Evolutionary conservation across 2,888 invertebrate species (phyloP), one percentile per base, ranked within the genome.

Genomic region (Andricus quercusramuli): DNA sequence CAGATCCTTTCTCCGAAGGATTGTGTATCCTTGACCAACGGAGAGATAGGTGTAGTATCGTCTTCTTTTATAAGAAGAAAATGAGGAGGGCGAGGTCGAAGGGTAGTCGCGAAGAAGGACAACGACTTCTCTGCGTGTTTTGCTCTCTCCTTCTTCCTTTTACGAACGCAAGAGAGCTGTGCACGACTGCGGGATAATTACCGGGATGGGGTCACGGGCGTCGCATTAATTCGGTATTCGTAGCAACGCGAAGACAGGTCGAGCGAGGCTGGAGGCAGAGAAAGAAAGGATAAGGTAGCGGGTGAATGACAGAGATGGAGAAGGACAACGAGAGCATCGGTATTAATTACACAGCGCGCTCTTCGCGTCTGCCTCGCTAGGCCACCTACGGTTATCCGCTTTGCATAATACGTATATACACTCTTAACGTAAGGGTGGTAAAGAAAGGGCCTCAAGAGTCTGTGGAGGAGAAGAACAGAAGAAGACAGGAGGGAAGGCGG

Each of bases 341-440:
- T 85, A 84, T 86, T 86, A 85, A 86, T 85, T 86, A 85, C 86
- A 83, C 80, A 78, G 76, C 76, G 87, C 89, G 88, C 86, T 88
- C 86, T 84, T 87, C 86, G 88, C 84, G 87, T 83, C 84, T 86
- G 84, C 80, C 68, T 79, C 80, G 85, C 83, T 82, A 79, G 85
- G 82, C 83, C 83, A 90, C 90, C 90, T 89, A 90, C 90, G 88
- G 88, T 89, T 85, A 85, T 85, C 80, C 87, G 88, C 87, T 90
- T 90, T 90, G 90, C 90, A 90, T 90, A 90, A 90, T 90, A 89
- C 85, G 81, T 78, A 82, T 88, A 86, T 88, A 86, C 85, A 85
- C 87, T 83, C 80, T 77, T 79, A 83, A 78, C 79, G 85, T 85
- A 84, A 83, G 79, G 86, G 86, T 84, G 82, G 83, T 79, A 85